Conservation (phyloP, 2,888 invertebrate genomes). For the Cephalotes varians region DNA sequence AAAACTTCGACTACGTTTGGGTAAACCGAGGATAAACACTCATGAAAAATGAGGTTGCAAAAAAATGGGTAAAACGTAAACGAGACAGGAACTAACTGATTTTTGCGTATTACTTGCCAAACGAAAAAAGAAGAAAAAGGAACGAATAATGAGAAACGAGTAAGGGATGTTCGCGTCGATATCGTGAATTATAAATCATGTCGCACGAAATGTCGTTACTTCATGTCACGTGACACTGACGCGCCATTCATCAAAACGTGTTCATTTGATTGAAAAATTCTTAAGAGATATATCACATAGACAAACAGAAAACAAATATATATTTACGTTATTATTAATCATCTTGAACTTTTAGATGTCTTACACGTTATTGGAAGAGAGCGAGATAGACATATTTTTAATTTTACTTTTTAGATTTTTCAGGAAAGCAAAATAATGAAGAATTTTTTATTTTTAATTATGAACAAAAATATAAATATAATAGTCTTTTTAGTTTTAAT, state of each 20-base stretch:
- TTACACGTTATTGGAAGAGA: background rate
- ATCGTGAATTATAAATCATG: constrained; percentile 59
- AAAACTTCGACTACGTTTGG: constrained; percentile 20
- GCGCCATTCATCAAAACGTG: constrained; percentile 43
- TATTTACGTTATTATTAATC: constrained; percentile 1
- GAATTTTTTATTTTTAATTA: background rate
- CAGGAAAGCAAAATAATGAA: background rate
- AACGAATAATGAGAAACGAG: constrained; percentile 39
- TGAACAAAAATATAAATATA: background rate
- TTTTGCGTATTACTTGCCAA: constrained; percentile 16
- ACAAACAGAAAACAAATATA: background rate
- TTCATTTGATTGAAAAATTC: background rate
- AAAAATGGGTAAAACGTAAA: background rate
- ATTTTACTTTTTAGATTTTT: background rate
- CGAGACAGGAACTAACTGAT: constrained; percentile 35
- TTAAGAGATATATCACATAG: background rate
- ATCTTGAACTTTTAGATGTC: background rate
- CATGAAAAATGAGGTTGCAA: constrained; percentile 39
- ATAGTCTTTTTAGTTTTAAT: background rate
- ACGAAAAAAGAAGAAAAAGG: background rate
- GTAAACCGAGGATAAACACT: constrained; percentile 38
- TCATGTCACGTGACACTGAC: constrained; percentile 33
- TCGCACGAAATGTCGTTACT: constrained; percentile 38
- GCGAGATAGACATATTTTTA: background rate
- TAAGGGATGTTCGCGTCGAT: constrained; percentile 32